Evolutionary conservation across 2,113 vertebrate species (phyloP), one percentile per base, ranked within the genome.

Genomic region (Varanus komodoensis): DNA sequence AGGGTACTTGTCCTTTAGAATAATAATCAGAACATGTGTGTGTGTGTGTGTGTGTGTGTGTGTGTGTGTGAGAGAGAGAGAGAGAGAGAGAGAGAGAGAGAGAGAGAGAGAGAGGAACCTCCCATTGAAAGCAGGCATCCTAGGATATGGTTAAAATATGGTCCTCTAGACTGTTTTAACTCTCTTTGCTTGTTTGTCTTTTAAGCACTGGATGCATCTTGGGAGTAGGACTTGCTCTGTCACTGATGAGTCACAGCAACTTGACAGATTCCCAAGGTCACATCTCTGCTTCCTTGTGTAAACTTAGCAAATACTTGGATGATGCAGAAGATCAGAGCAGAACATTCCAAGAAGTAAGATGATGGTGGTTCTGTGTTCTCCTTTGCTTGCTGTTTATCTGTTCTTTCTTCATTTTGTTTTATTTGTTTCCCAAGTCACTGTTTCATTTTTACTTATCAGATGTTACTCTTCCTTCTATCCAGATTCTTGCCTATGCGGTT

Each of bases 401-500:
- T 89, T 89, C 1, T 88, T 79, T 14, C 23, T 44, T 68, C 4
- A 79, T 34, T 84, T 12, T 86, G 89, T 38, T 1, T 34, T 54
- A n/a, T 2, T 4, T 50, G 86, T 74, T 86, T 80, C 61, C 5
- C 50, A 74, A 86, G 19, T 91, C 89, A 0, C 29, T 50, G 11
- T 21, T 34, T 23, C 74, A 54, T 90, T 86, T 21, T 52, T 23
- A 75, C 48, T 85, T 8, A 54, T 75, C 89, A 25, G 71, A 8
- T 74, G 32, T 17, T 67, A 19, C 44, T 80, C 0, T 93, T 52
- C 87, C 71, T 79, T 89, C 91, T 90, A 84, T 68, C 88, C 92
- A 99, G 99, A 98, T 98, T 2, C 96, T 99, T 94, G 97, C 98
- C 19, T 99, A 99, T 90, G 97, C 98, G 23, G 96, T 98, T 82